Evolutionary conservation across 2,797 vertebrate genomes (phyloP), one percentile per base, ranked within the genome.

Genomic region (Phoeniculus purpureus): DNA sequence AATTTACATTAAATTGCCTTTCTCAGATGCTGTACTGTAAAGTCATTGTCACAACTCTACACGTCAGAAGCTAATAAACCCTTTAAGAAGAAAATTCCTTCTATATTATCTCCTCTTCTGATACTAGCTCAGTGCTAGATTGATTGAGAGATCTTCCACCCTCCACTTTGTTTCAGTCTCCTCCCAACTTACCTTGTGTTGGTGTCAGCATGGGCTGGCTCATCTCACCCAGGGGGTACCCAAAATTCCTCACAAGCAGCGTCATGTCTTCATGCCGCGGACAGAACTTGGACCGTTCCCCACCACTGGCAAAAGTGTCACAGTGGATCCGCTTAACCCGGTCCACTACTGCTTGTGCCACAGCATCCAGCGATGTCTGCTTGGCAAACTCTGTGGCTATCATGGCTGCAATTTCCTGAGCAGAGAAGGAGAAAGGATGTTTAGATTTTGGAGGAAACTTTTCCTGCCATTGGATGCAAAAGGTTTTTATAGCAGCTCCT

Each of bases 201-300:
- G 97, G 97, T 9, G 96, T 95, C 5, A 97, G 76, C 0, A 88
- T 87, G 52, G 97, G 87, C 91, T 98, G 98, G 96, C 97, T 98
- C 97, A 98, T 97, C 72, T 98, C 98, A 5, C 98, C 97, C 88
- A 98, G 94, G 0, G 98, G 97, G 96, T 98, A 99, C 95, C 98
- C 98, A 48, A 99, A 98, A 82, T 98, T 98, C 94, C 99, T 98
- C 89, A 99, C 98, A 86, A 99, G 98, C 94, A 99, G 97, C 0
- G 99, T 99, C 99, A 99, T 99, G 97, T 99, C 99, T 94, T 99
- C 99, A 0, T 99, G 99, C 31, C 97, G 96, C 3, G 98, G 97
- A 91, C 99, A 99, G 97, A 97, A 98, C 31, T 98, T 94, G 12
- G 99, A 98, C 40, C 98, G 97, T 89, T 99, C 99, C 29, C 98